Conservation (phyloP, 2,113 vertebrate species). For the Hystrix brachyura region DNA sequence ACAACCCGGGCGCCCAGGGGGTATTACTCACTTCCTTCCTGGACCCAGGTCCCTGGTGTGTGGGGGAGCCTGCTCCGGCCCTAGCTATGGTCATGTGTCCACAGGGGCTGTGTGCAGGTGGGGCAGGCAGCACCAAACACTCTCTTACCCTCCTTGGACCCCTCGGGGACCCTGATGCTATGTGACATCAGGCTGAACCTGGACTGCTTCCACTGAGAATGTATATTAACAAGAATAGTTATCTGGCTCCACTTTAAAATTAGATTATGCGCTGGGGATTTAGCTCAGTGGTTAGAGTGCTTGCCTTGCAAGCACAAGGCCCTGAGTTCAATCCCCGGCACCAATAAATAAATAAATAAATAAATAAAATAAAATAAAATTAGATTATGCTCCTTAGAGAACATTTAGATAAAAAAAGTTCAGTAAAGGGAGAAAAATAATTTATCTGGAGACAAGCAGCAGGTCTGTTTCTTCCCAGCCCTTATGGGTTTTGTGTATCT, state of each 20-base stretch:
- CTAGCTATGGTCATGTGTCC: not conserved
- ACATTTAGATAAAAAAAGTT: not conserved
- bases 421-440: not conserved
- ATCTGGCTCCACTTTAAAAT: not conserved
- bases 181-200: not conserved
- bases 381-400: not conserved
- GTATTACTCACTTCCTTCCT: constrained; percentile 22
- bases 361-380: not conserved
- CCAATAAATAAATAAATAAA: no score
- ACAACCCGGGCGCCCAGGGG: not conserved
- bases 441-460: not conserved
- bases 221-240: not conserved
- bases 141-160: not conserved
- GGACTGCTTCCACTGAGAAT: not conserved
- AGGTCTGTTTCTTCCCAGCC: not conserved
- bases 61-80: not conserved
- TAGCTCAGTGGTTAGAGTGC: no score
- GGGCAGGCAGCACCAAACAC: not conserved
- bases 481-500: rapidly evolving
- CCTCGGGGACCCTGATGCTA: not conserved
- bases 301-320: no score
- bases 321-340: no score
- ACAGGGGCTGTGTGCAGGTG: rapidly evolving
- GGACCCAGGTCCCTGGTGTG: not conserved
- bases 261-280: not conserved